phyloP scores from a whole-genome alignment of 2,113 vertebrate genomes.

The Canis aureus region DNA sequence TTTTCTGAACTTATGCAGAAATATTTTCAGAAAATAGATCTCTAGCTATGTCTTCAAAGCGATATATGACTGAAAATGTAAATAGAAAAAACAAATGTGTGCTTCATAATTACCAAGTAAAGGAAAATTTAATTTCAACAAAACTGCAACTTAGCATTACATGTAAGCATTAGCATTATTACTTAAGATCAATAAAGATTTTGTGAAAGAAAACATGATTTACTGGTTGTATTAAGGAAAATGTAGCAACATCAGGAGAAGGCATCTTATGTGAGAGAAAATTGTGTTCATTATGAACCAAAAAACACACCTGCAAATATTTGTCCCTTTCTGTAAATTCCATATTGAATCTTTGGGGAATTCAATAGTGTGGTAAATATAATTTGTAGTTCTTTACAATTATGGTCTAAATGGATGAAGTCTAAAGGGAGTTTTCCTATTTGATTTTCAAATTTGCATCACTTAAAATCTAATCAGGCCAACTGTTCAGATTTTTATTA shows the following conservation, averaged over 20 bases:
- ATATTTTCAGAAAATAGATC: conserved; percentile 12
- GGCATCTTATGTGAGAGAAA: not conserved
- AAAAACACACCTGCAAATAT: conserved; percentile 80
- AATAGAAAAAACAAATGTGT: conserved; percentile 12
- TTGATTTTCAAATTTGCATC: conserved; percentile 91
- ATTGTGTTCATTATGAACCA: conserved; percentile 78
- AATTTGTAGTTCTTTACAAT: conserved; percentile 88
- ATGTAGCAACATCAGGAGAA: conserved; percentile 5
- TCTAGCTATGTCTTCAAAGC: conserved; percentile 9
- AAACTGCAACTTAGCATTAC: conserved; percentile 30
- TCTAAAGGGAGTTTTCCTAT: conserved; percentile 88
- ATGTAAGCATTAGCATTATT: conserved; percentile 37
- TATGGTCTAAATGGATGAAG: conserved; percentile 86
- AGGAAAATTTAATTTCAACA: conserved; percentile 51
- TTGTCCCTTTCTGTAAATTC: conserved; percentile 80
- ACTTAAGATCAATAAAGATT: conserved; percentile 51
- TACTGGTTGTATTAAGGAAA: conserved; percentile 48
- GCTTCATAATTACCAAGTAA: conserved; percentile 36
- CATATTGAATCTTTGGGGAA: conserved; percentile 74
- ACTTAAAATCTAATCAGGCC: conserved; percentile 91
- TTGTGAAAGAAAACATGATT: conserved; percentile 66
- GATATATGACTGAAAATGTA: conserved; percentile 28
- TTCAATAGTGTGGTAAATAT: conserved; percentile 80
- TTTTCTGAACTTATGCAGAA: conserved; percentile 31
- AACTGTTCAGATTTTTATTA: conserved; percentile 90